Evolutionary conservation across 64 coral and sea anemone genomes (phyloP), one percentile per base, ranked within the genome.

Genomic region (Montipora efflorescens): DNA sequence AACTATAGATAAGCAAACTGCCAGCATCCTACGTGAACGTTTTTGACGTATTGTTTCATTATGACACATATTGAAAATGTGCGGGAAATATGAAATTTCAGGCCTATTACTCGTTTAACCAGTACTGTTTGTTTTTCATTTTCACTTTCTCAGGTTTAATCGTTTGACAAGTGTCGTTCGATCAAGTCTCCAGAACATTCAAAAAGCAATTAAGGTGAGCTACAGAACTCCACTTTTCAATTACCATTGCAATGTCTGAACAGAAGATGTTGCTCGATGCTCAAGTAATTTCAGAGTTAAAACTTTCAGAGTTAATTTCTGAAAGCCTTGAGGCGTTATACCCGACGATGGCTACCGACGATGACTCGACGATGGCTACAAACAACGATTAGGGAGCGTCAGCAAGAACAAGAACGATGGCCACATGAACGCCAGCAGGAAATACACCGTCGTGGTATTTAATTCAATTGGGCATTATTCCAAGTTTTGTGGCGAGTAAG

Each of bases 201-300:
- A 87, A 77, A 98, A 98, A 47, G 97, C 97, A 15, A 94, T 96
- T 13, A 98, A 98, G 94, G 97, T 98, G 47, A 72, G 48, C 12
- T 19, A 36, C 36, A 72, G 5, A 70, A 55, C 67, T 36, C 84
- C 52, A 19, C 22, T 18, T 59, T 84, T 8, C 12, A 13, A 43
- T 58, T 25, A 4, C 5, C 6, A 43, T 84, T 61, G 21, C 14
- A 16, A 64, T 15, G 8, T 64, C 61, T 64, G 61, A 55, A 55
- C 52, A 55, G 52, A 3, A 55, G 52, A 5, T 55, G 10, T 10
- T 55, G 52, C 22, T 36, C 45, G 22, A 67, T 15, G 16, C 62
- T 18, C 15, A 18, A 67, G 4, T 67, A 67, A 36, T 36, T 36
- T 36, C 36, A 36, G 36, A 36, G 36, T 36, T 36, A 36, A 36